Percentiles rank a stretch among this genome's conserved stretches.
phyloP scores from a whole-genome alignment of 2,113 vertebrate genomes.

The Uropsilus gracilis region DNA sequence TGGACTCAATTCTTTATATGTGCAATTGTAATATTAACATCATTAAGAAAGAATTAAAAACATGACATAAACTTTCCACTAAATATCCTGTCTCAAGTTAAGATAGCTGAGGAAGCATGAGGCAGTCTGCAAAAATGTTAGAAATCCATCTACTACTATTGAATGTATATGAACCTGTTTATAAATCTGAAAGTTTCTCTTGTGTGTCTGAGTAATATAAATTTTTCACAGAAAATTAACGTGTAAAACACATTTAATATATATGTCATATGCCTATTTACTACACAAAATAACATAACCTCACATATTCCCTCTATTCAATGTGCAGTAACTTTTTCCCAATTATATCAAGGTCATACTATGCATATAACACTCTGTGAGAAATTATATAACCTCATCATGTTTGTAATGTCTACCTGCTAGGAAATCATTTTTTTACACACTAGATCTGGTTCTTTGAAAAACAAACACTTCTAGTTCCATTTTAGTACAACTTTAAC shows the following conservation, averaged over 20 bases:
- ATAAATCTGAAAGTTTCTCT: neutral
- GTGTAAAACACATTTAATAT: neutral
- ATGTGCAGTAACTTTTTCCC: neutral
- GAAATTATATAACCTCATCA: neutral
- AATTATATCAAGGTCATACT: neutral
- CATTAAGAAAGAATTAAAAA: neutral
- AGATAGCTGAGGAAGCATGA: neutral
- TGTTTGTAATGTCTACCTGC: conserved; percentile 62
- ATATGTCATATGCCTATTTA: neutral
- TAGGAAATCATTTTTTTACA: conserved; percentile 65
- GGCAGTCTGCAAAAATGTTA: neutral
- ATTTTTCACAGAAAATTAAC: neutral
- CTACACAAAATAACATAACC: neutral
- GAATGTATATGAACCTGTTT: neutral
- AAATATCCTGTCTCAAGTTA: neutral
- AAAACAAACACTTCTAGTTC: conserved; percentile 61
- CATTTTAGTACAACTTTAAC: conserved; percentile 51
- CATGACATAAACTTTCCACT: neutral
- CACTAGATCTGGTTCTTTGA: conserved; percentile 50
- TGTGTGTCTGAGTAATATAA: neutral
- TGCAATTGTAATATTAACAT: neutral
- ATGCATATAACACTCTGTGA: neutral
- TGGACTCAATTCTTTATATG: neutral
- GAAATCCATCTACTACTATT: neutral
- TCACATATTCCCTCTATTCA: neutral